A percentile compares a stretch with the other conserved stretches of the same genome.
These are phyloP conservation scores for Hirundichthys speculiger DNA, from an alignment of 2,113 vertebrate species.

Conservation along the genomic window DNA sequence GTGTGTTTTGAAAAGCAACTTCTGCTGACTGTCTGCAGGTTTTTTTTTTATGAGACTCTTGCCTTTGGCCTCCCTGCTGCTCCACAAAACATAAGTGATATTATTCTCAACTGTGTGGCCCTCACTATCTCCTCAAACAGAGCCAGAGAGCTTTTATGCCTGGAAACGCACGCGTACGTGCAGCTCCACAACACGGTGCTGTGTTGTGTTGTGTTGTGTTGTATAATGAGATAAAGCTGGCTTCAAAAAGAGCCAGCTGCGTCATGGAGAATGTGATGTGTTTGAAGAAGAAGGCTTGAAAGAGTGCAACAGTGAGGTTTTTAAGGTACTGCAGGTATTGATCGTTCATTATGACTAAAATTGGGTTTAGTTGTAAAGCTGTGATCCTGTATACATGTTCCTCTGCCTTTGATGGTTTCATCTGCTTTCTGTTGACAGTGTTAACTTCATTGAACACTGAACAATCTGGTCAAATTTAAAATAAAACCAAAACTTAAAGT, in stretches of 20 bases:
- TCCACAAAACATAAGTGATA: slow-evolving; percentile 43
- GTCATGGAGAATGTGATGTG: slow-evolving; percentile 70
- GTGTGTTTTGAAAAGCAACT: not conserved
- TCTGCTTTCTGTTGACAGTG: too few relatives aligned
- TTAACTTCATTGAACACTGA: too few relatives aligned
- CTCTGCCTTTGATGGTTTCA: too few relatives aligned
- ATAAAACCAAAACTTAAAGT: too few relatives aligned
- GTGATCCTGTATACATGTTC: too few relatives aligned
- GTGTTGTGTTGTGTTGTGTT: slow-evolving; percentile 46
- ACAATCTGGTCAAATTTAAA: too few relatives aligned
- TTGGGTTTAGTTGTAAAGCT: too few relatives aligned
- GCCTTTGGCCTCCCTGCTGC: not conserved
- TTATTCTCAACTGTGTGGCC: slow-evolving; percentile 42
- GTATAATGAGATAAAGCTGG: slow-evolving; percentile 69
- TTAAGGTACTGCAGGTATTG: too few relatives aligned
- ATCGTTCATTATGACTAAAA: too few relatives aligned
- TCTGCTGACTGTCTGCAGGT: slow-evolving; percentile 29
- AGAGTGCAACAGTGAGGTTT: too few relatives aligned
- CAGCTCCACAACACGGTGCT: slow-evolving; percentile 7
- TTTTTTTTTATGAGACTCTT: slow-evolving; percentile 59
- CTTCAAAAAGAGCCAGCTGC: slow-evolving; percentile 55
- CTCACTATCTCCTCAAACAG: slow-evolving; percentile 59
- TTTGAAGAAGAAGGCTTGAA: slow-evolving; percentile 3
- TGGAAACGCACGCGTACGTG: slow-evolving; percentile 26
- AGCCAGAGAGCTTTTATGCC: slow-evolving; percentile 43